Conservation (phyloP, 2,113 vertebrate species). For the Xiphias gladius region DNA sequence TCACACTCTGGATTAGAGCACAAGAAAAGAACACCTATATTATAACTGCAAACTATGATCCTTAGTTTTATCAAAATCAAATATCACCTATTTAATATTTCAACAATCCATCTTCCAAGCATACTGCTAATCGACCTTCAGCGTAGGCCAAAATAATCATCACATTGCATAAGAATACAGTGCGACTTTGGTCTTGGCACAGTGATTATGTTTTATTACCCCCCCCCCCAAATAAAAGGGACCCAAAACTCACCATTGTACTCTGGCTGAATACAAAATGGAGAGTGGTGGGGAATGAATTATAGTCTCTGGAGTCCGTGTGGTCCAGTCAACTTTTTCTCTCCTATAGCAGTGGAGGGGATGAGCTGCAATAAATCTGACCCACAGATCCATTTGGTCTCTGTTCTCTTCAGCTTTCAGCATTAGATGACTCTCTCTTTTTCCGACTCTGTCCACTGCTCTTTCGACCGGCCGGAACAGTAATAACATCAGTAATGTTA, state of each 20-base stretch:
- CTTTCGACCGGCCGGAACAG: neutral
- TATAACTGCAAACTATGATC: conserved; percentile 38
- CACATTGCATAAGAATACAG: conserved; percentile 44
- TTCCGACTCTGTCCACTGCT: neutral
- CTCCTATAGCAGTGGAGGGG: conserved; percentile 45
- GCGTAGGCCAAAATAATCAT: conserved; percentile 64
- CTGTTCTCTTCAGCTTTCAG: conserved; percentile 40
- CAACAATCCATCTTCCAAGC: conserved; percentile 45
- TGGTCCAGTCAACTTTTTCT: conserved; percentile 69
- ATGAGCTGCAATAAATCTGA: conserved; percentile 74
- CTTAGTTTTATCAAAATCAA: conserved; percentile 48
- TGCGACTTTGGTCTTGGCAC: conserved; percentile 70
- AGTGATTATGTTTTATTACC: conserved; percentile 74
- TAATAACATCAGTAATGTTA: neutral
- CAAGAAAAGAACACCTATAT: conserved; percentile 8
- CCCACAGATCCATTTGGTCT: conserved; percentile 62
- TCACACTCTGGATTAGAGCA: conserved; percentile 34
- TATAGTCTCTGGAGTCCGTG: conserved; percentile 59
- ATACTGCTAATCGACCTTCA: conserved; percentile 63
- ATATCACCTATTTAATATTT: conserved; percentile 37
- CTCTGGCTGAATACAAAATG: conserved; percentile 63
- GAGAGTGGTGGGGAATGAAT: conserved; percentile 58
- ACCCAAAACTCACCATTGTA: conserved; percentile 63
- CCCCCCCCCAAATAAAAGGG: conserved; percentile 35
- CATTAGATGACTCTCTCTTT: conserved; percentile 1